phyloP scores from a whole-genome alignment of 1,140 invertebrate species.

The Dreissena polymorpha region DNA sequence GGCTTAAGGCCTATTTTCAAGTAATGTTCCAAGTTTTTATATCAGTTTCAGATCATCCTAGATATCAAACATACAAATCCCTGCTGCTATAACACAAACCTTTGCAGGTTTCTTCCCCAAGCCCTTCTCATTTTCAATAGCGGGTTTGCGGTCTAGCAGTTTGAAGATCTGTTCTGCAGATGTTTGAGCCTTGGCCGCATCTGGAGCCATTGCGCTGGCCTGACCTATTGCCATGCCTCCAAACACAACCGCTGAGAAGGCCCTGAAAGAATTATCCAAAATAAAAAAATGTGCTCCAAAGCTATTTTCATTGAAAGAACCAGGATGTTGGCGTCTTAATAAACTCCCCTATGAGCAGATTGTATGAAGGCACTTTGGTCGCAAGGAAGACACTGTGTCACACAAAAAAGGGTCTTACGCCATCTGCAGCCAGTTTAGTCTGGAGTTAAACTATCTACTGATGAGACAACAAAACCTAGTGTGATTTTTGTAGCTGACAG shows the following conservation, averaged over 20 bases:
- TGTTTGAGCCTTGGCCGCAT: slow-evolving; percentile 77
- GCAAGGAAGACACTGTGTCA: too few species aligned
- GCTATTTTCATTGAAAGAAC: slow-evolving; percentile 1
- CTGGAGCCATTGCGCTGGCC: slow-evolving; percentile 77
- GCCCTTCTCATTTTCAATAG: slow-evolving; percentile 76
- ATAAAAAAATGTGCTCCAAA: not conserved
- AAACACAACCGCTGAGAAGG: slow-evolving; percentile 54
- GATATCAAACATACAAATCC: too few species aligned
- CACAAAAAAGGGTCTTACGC: too few species aligned
- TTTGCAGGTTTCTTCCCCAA: slow-evolving; percentile 25
- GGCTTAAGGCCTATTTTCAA: too few species aligned
- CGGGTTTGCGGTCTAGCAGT: slow-evolving; percentile 74
- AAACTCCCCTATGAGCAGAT: too few species aligned
- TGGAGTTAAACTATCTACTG: too few species aligned
- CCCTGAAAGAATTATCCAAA: slow-evolving; percentile 51
- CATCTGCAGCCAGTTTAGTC: too few species aligned
- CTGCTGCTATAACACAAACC: slow-evolving; percentile 7
- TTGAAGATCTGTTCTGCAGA: slow-evolving; percentile 76
- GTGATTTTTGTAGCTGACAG: too few species aligned
- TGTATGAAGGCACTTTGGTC: too few species aligned
- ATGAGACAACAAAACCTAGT: too few species aligned
- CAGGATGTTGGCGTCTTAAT: too few species aligned
- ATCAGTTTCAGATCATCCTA: not conserved
- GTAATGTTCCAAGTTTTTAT: not conserved
- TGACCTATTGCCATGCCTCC: slow-evolving; percentile 74